Percentiles rank a stretch among this genome's conserved stretches.
Conservation (phyloP, 1,140 invertebrate genomes). For the Cyclina sinensis region DNA sequence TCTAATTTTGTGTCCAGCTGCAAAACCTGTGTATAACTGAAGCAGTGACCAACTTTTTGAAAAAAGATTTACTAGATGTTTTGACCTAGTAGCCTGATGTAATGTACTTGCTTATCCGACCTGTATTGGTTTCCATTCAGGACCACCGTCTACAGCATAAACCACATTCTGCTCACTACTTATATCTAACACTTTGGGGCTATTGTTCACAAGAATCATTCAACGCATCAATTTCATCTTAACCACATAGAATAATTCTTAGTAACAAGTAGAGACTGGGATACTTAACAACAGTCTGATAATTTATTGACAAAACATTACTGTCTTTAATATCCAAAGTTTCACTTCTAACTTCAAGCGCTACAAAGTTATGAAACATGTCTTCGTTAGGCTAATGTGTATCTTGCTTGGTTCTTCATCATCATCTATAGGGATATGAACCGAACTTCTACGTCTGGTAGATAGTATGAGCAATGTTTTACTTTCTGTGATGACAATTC, state of each 20-base stretch:
- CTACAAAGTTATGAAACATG: too few species aligned
- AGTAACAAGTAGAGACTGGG: neutral
- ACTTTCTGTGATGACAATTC: too few species aligned
- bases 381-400: too few species aligned
- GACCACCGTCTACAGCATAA: neutral
- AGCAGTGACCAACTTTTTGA: constrained; percentile 1
- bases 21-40: neutral
- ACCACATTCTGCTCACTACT: constrained; percentile 16
- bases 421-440: too few species aligned
- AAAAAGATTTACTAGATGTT: constrained; percentile 26
- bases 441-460: too few species aligned
- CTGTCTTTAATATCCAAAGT: too few species aligned
- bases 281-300: too few species aligned
- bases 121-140: neutral
- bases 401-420: too few species aligned
- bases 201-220: neutral
- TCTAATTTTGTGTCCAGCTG: neutral
- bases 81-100: constrained; percentile 28
- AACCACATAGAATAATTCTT: neutral
- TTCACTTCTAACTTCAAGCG: too few species aligned
- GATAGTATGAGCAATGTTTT: too few species aligned
- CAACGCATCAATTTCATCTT: neutral
- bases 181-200: neutral
- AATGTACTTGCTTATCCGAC: constrained; percentile 16
- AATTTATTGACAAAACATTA: too few species aligned